phyloP scores from a whole-genome alignment of 2,888 invertebrate species.

The Thera britannica region DNA sequence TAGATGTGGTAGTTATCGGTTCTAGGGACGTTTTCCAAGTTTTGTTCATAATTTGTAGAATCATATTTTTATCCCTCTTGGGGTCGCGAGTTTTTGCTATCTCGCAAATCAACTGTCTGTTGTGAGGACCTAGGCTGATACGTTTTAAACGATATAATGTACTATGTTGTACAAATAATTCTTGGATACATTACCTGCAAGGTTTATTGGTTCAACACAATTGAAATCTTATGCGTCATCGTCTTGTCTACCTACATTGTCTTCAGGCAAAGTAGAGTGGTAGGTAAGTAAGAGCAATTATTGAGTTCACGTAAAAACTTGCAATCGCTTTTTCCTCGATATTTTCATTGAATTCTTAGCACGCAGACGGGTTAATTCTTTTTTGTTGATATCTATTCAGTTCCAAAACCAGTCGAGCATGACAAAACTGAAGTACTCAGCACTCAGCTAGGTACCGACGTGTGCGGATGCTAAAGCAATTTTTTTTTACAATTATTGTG shows the following conservation, averaged over 20 bases:
- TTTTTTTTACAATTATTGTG: slow-evolving; percentile 46
- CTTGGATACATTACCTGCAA: too few relatives aligned
- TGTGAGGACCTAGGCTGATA: too few relatives aligned
- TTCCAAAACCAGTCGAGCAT: slow-evolving; percentile 45
- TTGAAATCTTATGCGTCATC: background rate
- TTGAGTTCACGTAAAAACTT: slow-evolving; percentile 1
- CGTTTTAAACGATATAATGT: too few relatives aligned
- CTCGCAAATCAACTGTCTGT: too few relatives aligned
- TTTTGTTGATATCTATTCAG: slow-evolving; percentile 28
- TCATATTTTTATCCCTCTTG: too few relatives aligned
- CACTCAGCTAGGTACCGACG: slow-evolving; percentile 34
- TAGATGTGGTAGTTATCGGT: too few relatives aligned
- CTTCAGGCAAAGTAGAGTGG: background rate
- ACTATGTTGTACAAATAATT: too few relatives aligned
- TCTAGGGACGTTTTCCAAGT: too few relatives aligned
- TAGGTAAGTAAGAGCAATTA: background rate
- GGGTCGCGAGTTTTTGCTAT: too few relatives aligned
- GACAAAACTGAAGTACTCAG: slow-evolving; percentile 45
- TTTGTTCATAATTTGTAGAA: too few relatives aligned
- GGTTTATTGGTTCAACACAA: background rate
- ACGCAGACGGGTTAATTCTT: slow-evolving; percentile 10
- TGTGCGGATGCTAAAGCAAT: slow-evolving; percentile 35
- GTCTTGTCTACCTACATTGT: background rate
- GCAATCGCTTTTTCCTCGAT: slow-evolving; percentile 4
- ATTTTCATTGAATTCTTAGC: background rate